Evolutionary conservation across 23 tunicate species (phyloP).

Genomic region (Styela clava): DNA sequence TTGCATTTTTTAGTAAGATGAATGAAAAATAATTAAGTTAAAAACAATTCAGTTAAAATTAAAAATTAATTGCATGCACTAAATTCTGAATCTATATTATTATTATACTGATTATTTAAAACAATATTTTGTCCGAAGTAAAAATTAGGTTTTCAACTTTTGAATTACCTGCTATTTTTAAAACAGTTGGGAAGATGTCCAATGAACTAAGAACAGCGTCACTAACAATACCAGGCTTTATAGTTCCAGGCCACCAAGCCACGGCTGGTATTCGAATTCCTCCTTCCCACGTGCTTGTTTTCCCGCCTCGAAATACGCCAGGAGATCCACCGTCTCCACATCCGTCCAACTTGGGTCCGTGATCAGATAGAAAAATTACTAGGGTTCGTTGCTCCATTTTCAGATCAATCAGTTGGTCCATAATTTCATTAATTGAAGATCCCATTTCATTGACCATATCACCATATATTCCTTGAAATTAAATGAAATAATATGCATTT

Average conservation of each 20-base stretch:
- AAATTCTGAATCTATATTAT: not conserved
- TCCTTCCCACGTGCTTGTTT: slow-evolving; percentile 39
- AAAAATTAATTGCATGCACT: no score
- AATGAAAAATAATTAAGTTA: no score
- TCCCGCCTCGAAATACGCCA: slow-evolving; percentile 30
- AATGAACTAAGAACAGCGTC: slow-evolving; percentile 21
- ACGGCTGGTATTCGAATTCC: slow-evolving; percentile 44
- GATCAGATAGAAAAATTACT: slow-evolving; percentile 31
- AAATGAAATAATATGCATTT: no score
- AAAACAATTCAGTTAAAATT: no score
- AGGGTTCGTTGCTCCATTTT: not conserved
- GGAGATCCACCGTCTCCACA: slow-evolving; percentile 20
- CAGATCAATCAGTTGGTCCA: slow-evolving; percentile 17
- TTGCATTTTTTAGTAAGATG: no score
- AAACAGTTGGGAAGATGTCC: slow-evolving; percentile 35
- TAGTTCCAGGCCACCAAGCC: slow-evolving; percentile 35
- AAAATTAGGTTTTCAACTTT: no score
- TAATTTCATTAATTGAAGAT: not conserved
- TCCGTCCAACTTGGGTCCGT: slow-evolving; percentile 9
- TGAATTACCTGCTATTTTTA: slow-evolving; percentile 7
- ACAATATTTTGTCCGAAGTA: no score
- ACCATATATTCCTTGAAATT: no score
- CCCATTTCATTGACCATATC: slow-evolving; percentile 53
- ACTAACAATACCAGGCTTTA: slow-evolving; percentile 20
- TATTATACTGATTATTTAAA: no score